Conservation (phyloP, 1,140 invertebrate genomes). For the Parapsyche elsis region DNA sequence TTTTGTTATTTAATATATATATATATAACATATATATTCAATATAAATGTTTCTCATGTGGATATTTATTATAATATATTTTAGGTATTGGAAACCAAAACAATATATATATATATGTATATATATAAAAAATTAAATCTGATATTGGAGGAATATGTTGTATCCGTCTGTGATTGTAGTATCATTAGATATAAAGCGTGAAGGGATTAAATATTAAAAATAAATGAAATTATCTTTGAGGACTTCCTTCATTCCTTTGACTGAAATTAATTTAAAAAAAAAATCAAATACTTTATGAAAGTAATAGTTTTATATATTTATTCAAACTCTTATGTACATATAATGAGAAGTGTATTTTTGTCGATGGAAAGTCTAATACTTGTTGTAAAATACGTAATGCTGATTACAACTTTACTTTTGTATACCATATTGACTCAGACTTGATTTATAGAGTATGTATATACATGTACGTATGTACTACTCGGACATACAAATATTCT, state of each 20-base stretch:
- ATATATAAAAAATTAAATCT: constrained; percentile 8
- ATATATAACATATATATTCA: not conserved
- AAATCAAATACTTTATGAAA: not conserved
- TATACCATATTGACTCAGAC: not conserved
- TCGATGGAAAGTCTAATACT: not conserved
- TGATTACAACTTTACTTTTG: constrained; percentile 4
- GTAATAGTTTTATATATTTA: not conserved
- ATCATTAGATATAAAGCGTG: not conserved
- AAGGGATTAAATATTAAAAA: not conserved
- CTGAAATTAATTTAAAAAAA: constrained; percentile 42
- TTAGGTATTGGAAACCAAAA: not conserved
- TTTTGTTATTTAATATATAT: not conserved
- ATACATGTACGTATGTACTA: no score
- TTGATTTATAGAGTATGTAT: constrained; percentile 23
- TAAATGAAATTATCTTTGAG: constrained; percentile 31
- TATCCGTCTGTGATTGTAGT: constrained; percentile 51
- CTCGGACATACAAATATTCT: no score
- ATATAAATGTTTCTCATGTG: constrained; percentile 28
- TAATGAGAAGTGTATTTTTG: not conserved
- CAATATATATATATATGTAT: constrained; percentile 15
- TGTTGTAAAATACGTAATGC: constrained; percentile 1
- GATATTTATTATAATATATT: constrained; percentile 10
- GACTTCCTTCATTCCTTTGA: constrained; percentile 41
- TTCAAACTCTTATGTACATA: not conserved
- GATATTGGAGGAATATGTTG: constrained; percentile 36